These are phyloP conservation scores for Pristionchus fissidentatus DNA, from an alignment of 2,888 invertebrate genomes.

Conservation along the genomic window DNA sequence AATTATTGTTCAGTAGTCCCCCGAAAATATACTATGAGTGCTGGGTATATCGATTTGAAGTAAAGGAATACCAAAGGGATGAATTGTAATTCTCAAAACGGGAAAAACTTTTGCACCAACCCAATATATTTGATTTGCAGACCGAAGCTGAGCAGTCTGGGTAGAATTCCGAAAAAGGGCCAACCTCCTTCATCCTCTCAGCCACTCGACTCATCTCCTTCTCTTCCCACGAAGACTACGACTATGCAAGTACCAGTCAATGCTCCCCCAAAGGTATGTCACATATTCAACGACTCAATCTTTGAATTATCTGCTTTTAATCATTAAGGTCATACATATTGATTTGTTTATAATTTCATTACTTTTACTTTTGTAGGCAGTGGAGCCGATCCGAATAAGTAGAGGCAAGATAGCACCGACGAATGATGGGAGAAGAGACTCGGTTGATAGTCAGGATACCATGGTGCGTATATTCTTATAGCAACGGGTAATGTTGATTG, in stretches of 20 bases:
- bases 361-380: not conserved
- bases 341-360: not conserved
- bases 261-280: not conserved
- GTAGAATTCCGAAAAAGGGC: slow-evolving; percentile 14
- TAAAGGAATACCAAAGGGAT: no score
- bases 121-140: not conserved
- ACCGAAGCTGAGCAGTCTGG: slow-evolving; percentile 9
- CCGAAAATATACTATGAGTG: no score
- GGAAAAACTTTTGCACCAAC: no score
- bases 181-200: not conserved
- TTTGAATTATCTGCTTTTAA: no score
- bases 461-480: not conserved
- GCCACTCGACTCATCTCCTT: not conserved
- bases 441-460: not conserved
- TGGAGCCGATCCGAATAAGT: not conserved
- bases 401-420: not conserved
- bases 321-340: no score
- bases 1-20: no score
- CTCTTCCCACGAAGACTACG: not conserved
- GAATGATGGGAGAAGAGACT: not conserved
- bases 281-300: no score
- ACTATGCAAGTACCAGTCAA: not conserved
- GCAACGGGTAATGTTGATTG: no score
- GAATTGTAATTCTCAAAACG: no score
- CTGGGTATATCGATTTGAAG: no score